These are phyloP conservation scores for Pyxicephalus adspersus DNA, from an alignment of 2,113 vertebrate species.

Conservation along the genomic window DNA sequence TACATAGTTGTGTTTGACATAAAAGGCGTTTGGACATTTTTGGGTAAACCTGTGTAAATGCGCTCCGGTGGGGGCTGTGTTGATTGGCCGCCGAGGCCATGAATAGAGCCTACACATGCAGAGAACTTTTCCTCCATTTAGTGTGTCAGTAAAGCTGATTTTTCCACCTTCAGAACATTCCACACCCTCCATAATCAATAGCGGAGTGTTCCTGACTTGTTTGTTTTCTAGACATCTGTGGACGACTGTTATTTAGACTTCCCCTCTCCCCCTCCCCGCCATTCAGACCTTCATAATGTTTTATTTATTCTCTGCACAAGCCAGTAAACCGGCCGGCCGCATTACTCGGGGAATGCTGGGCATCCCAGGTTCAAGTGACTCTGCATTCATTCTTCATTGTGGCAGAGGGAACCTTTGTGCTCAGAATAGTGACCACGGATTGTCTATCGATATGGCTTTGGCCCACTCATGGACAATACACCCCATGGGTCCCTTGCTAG, in stretches of 20 bases:
- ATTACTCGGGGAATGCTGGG: background rate
- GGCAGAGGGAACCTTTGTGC: background rate
- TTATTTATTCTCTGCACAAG: background rate
- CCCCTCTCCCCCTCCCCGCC: background rate
- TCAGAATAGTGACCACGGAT: constrained; percentile 22
- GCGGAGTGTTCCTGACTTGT: constrained; percentile 23
- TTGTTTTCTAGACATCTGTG: constrained; percentile 34
- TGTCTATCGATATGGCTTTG: constrained; percentile 31
- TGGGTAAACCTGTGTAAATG: constrained; percentile 39
- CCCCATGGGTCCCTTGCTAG: background rate
- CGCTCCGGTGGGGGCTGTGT: background rate
- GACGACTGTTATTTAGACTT: constrained; percentile 9
- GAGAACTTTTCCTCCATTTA: background rate
- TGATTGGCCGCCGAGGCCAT: background rate
- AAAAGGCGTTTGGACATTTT: constrained; percentile 7
- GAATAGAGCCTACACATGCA: constrained; percentile 9
- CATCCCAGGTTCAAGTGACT: background rate
- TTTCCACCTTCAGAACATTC: constrained; percentile 10
- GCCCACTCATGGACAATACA: constrained; percentile 22
- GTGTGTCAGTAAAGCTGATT: constrained; percentile 18
- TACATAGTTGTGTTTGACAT: constrained; percentile 18
- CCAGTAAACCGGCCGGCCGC: background rate
- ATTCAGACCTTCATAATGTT: constrained; percentile 8
- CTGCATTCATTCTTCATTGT: background rate
- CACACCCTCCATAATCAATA: constrained; percentile 22